Conservation (phyloP, 1,140 invertebrate genomes). For the Ericerus pela region DNA sequence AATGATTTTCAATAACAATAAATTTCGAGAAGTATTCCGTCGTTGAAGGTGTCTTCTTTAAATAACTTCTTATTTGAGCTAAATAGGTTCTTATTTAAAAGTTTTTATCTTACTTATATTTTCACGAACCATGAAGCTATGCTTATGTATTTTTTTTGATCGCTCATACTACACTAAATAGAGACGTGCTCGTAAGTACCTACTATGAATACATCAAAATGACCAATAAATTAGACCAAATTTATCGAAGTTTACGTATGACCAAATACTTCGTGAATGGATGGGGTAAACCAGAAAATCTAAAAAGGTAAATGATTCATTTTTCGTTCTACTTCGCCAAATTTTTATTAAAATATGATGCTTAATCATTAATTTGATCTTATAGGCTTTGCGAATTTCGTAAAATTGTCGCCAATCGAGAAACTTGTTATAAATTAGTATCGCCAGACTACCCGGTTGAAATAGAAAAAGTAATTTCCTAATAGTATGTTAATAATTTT, state of each 20-base stretch:
- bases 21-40: no score
- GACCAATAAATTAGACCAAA: slow-evolving; percentile 59
- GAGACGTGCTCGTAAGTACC: no score
- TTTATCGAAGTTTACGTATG: slow-evolving; percentile 76
- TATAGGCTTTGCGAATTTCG: slow-evolving; percentile 77
- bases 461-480: slow-evolving; percentile 60
- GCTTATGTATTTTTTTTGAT: no score
- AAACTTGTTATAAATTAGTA: slow-evolving; percentile 67
- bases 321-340: neutral
- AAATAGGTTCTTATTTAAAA: no score
- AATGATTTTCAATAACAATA: no score
- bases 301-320: slow-evolving; percentile 52
- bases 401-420: slow-evolving; percentile 68
- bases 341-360: neutral
- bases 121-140: no score
- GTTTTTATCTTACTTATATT: no score
- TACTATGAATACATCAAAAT: no score
- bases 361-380: slow-evolving; percentile 18
- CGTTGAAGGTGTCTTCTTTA: no score
- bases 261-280: slow-evolving; percentile 92
- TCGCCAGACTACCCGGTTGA: slow-evolving; percentile 69
- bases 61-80: no score
- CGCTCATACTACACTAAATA: no score
- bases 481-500: slow-evolving; percentile 15
- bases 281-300: slow-evolving; percentile 85